phyloP scores from a whole-genome alignment of 2,888 invertebrate species.

The Helobdella robusta region DNA sequence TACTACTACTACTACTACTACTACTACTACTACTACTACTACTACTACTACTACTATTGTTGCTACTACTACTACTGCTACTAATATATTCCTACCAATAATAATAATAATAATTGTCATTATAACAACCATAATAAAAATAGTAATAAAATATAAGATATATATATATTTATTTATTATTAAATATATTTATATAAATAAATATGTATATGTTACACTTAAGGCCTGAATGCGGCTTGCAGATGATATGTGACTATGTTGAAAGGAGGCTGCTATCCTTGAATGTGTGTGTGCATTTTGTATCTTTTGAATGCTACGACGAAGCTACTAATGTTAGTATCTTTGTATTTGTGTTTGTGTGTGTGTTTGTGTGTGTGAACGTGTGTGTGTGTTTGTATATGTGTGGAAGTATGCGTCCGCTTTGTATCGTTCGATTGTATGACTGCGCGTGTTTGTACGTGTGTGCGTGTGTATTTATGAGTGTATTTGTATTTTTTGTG shows the following conservation, averaged over 20 bases:
- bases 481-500: too few relatives aligned
- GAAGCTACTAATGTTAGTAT: slow-evolving; percentile 45
- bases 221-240: slow-evolving; percentile 46
- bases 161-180: too few relatives aligned
- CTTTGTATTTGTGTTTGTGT: background rate
- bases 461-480: too few relatives aligned
- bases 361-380: too few relatives aligned
- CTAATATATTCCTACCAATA: background rate
- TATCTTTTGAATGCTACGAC: slow-evolving; percentile 49
- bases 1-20: slow-evolving; percentile 29
- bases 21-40: slow-evolving; percentile 29
- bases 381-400: too few relatives aligned
- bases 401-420: too few relatives aligned
- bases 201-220: too few relatives aligned
- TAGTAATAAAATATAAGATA: too few relatives aligned
- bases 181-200: too few relatives aligned
- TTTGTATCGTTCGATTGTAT: too few relatives aligned
- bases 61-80: slow-evolving; percentile 12
- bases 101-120: background rate
- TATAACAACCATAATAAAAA: too few relatives aligned
- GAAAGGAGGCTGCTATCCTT: slow-evolving; percentile 45
- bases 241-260: slow-evolving; percentile 46
- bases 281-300: slow-evolving; percentile 43
- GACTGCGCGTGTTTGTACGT: too few relatives aligned
- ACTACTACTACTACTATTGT: slow-evolving; percentile 27